Evolutionary conservation across 2,113 vertebrate genomes (phyloP), one percentile per base, ranked within the genome.

Genomic region (Sterrhoptilus dennistouni): DNA sequence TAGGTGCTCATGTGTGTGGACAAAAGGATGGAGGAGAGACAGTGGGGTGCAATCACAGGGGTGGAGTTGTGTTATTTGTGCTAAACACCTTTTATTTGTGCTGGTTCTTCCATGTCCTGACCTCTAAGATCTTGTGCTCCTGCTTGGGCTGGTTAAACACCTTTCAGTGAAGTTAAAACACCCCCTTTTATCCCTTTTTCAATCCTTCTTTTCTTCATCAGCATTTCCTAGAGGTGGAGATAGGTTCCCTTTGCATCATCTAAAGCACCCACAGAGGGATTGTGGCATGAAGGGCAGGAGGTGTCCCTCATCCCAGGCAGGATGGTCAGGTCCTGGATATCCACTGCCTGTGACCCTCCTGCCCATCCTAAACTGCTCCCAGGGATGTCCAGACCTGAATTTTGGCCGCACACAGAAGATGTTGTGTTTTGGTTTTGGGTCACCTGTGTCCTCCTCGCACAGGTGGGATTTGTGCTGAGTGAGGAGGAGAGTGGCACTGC

Each of bases 381-480:
- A 61, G 54, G 24, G 20, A 15, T 23, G 25, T 35, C 29, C 42
- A 45, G 35, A 63, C 16, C 28, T 6, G 27, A 44, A 44, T 5
- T 63, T 31, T 28, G 53, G 24, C 27, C 27, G 13, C 24, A 8
- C 3, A 49, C 8, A 42, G 22, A 49, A 11, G 5, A 8, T 8
- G 10, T 0, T 54, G 10, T 12, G 17, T 4, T 49, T 22, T 44
- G 5, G 20, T n/a, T 15, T n/a, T 13, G 6, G 21, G 21, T 64
- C 61, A 4, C 6, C 29, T 13, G 33, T 3, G 14, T 19, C 36
- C 12, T 72, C 27, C 52, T 28, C 21, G 25, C 25, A 8, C 0
- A 0, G 1, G 13, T n/a, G n/a, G 36, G 52, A 22, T 85, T 52
- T 13, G 15, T 65, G 11, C 36, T 18, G n/a, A 0, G 0, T 5